A percentile compares a stretch with the other conserved stretches of the same genome.
Conservation (phyloP, 2,797 vertebrate species). For the Pelobates cultripes region DNA sequence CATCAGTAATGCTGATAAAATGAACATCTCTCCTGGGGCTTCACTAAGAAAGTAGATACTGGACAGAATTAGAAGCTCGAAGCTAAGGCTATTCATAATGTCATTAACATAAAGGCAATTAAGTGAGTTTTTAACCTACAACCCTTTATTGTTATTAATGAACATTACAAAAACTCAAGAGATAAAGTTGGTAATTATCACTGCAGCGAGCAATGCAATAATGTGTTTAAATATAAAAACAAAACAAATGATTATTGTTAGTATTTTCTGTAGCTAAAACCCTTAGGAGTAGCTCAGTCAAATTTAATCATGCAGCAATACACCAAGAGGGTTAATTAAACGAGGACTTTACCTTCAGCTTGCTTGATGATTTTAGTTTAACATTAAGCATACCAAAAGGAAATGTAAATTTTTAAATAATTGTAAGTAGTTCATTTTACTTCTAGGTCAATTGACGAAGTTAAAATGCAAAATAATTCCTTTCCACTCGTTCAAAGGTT, state of each 20-base stretch:
- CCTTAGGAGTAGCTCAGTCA: slow-evolving; percentile 87
- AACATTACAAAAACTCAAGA: slow-evolving; percentile 88
- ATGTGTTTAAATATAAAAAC: slow-evolving; percentile 95
- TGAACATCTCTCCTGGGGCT: slow-evolving; percentile 91
- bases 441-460: slow-evolving; percentile 66
- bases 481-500: slow-evolving; percentile 59
- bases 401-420: slow-evolving; percentile 77
- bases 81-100: slow-evolving; percentile 94
- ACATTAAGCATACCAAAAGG: slow-evolving; percentile 79
- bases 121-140: slow-evolving; percentile 99
- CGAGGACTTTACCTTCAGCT: slow-evolving; percentile 82
- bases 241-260: slow-evolving; percentile 93
- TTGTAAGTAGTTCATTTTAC: slow-evolving; percentile 75
- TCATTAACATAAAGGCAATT: slow-evolving; percentile 99
- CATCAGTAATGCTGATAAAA: slow-evolving; percentile 94
- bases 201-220: slow-evolving; percentile 88
- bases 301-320: slow-evolving; percentile 94
- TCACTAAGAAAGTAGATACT: slow-evolving; percentile 83
- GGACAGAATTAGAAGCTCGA: slow-evolving; percentile 94
- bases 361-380: slow-evolving; percentile 72
- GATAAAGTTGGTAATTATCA: slow-evolving; percentile 97
- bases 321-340: slow-evolving; percentile 96
- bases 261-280: slow-evolving; percentile 87
- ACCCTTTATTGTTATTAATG: slow-evolving; percentile 99
- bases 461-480: slow-evolving; percentile 55